Conservation (phyloP, 2,888 invertebrate genomes). For the Drosophila fungiperda region DNA sequence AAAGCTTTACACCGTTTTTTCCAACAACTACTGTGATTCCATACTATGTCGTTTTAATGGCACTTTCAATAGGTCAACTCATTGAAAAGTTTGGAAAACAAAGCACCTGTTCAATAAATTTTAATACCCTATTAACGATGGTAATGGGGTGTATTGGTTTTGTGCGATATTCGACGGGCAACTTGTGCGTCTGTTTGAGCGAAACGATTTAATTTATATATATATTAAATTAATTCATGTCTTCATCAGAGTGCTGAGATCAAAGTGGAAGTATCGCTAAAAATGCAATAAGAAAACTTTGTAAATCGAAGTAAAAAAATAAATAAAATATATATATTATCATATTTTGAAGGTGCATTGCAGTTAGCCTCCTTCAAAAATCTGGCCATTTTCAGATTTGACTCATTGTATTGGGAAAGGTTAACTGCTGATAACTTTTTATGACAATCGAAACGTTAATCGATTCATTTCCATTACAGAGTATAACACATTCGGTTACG, state of each 20-base stretch:
- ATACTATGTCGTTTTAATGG: not conserved
- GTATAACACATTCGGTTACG: not conserved
- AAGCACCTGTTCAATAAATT: conserved; percentile 34
- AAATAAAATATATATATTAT: not conserved
- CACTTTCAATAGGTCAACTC: conserved; percentile 36
- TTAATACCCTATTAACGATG: not conserved
- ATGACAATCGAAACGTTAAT: no score
- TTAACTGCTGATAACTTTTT: not conserved
- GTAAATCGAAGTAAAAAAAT: not conserved
- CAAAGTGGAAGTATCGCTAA: not conserved
- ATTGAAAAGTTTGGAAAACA: conserved; percentile 34
- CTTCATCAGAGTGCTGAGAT: not conserved
- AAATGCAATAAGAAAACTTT: not conserved
- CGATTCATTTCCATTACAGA: not conserved
- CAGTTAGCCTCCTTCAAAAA: rapidly evolving
- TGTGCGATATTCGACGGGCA: not conserved
- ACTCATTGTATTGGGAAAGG: not conserved
- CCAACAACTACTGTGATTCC: not conserved
- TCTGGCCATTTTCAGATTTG: not conserved
- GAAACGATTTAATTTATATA: no score
- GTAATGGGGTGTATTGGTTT: not conserved
- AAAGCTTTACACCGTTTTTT: not conserved
- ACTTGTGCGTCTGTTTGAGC: no score
- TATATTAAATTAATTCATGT: not conserved
- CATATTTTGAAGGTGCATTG: not conserved